These are phyloP conservation scores for Eleutherodactylus coqui DNA, from an alignment of 2,797 vertebrate genomes.

Conservation along the genomic window DNA sequence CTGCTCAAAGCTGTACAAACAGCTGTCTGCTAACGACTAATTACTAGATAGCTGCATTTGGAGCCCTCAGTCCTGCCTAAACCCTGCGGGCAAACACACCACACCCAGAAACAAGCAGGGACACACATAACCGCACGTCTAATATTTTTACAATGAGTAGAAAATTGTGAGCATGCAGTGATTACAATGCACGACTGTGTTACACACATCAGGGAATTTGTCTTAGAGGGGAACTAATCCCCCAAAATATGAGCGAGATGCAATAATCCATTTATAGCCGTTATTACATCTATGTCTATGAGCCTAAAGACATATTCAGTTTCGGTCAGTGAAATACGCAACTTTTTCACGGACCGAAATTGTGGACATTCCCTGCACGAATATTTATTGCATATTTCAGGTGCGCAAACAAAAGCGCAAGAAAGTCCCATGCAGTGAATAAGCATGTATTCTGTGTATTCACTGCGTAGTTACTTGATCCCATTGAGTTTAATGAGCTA, in stretches of 20 bases:
- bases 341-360: too few relatives aligned
- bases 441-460: too few relatives aligned
- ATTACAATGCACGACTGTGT: neutral
- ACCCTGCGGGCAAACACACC: slow-evolving; percentile 39
- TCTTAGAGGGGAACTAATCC: slow-evolving; percentile 5
- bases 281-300: neutral
- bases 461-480: too few relatives aligned
- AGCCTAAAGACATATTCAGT: neutral
- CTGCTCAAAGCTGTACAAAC: slow-evolving; percentile 2
- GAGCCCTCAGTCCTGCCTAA: neutral
- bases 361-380: too few relatives aligned
- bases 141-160: neutral
- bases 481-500: too few relatives aligned
- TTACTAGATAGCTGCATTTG: slow-evolving; percentile 31
- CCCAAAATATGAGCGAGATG: neutral
- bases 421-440: too few relatives aligned
- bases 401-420: too few relatives aligned
- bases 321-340: too few relatives aligned
- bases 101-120: slow-evolving; percentile 51
- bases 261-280: neutral
- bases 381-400: too few relatives aligned
- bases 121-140: slow-evolving; percentile 27
- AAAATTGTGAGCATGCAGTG: neutral
- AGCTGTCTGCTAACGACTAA: slow-evolving; percentile 43
- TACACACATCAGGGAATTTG: neutral